These are phyloP conservation scores for Picathartes gymnocephalus DNA, from an alignment of 2,113 vertebrate genomes.

Conservation along the genomic window DNA sequence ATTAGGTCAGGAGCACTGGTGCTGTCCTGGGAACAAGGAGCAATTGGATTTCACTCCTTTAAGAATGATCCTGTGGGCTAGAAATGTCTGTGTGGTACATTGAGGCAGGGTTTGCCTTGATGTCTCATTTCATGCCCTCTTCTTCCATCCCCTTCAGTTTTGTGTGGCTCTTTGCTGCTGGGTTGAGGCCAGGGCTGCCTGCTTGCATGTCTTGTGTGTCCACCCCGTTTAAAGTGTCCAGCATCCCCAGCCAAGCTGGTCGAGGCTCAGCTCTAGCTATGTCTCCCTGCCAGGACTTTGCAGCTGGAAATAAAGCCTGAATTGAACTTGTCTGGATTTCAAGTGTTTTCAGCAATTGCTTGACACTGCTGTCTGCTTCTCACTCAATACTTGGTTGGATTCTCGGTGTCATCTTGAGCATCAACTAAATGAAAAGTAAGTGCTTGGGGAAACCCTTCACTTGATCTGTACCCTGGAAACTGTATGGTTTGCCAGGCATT, in stretches of 20 bases:
- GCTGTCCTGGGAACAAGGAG: background rate
- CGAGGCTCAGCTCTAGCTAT: background rate
- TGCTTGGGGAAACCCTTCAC: background rate
- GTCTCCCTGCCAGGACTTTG: background rate
- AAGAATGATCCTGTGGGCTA: background rate
- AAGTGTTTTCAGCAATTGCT: background rate
- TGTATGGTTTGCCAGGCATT: background rate
- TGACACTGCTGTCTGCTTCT: background rate
- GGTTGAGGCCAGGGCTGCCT: background rate
- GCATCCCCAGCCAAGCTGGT: background rate
- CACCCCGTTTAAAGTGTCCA: background rate
- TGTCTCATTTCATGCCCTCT: background rate
- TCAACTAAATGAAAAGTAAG: background rate
- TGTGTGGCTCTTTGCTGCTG: background rate
- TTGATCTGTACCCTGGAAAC: background rate
- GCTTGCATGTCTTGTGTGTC: rapidly evolving
- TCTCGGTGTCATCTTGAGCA: background rate
- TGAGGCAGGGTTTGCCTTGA: background rate
- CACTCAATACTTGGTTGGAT: background rate
- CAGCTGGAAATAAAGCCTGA: background rate
- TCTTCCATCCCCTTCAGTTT: background rate
- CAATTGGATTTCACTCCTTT: background rate
- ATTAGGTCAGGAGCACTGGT: background rate
- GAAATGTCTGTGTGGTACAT: background rate
- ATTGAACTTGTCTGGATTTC: background rate